Evolutionary conservation across 2,797 vertebrate species (phyloP).

Genomic region (Crotalus adamanteus): DNA sequence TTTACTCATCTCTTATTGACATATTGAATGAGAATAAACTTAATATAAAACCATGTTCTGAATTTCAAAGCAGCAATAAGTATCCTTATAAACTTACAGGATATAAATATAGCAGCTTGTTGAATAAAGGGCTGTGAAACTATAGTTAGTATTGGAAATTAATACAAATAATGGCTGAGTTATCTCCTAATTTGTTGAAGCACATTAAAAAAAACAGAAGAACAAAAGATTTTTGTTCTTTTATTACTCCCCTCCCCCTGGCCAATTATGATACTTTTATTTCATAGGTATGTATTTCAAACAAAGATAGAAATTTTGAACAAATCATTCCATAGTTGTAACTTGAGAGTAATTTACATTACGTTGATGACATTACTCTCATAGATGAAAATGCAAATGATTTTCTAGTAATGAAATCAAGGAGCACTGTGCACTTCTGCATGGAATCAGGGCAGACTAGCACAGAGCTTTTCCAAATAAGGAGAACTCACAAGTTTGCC

Average conservation of each 20-base stretch:
- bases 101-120: not conserved
- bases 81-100: not conserved
- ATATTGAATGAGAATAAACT: not conserved
- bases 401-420: not conserved
- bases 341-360: not conserved
- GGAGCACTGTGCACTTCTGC: not conserved
- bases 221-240: not conserved
- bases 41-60: not conserved
- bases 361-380: not conserved
- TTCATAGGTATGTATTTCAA: not conserved
- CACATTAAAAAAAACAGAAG: not conserved
- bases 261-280: not conserved
- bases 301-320: not conserved
- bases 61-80: too few species aligned
- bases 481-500: not conserved
- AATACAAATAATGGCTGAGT: not conserved
- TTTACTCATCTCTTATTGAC: not conserved
- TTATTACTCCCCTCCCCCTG: too few species aligned
- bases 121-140: not conserved
- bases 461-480: not conserved
- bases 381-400: not conserved
- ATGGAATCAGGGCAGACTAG: not conserved
- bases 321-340: not conserved
- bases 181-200: not conserved
- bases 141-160: not conserved